Evolutionary conservation across 2,888 invertebrate species (phyloP).

Genomic region (Dorcus parallelipipedus): DNA sequence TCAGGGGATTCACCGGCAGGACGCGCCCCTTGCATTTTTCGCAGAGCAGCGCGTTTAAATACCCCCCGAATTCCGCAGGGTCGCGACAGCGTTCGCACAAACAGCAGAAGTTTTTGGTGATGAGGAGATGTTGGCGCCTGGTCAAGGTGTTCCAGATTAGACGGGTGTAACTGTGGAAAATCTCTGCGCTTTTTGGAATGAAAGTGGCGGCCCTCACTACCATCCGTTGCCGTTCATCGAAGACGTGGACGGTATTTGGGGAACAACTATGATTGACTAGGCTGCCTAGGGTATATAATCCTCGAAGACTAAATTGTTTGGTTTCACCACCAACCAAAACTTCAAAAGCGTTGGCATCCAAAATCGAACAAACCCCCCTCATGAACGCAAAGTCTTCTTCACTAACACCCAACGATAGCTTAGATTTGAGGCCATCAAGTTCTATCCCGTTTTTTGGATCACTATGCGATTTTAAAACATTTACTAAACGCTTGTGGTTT

Average conservation of each 20-base stretch:
- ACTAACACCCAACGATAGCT: conserved; percentile 51
- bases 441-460: conserved; percentile 57
- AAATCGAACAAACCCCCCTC: conserved; percentile 56
- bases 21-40: conserved; percentile 53
- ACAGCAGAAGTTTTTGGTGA: conserved; percentile 69
- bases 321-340: conserved; percentile 48
- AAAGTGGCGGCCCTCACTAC: conserved; percentile 57
- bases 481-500: conserved; percentile 53
- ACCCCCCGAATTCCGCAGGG: conserved; percentile 60
- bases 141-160: conserved; percentile 66
- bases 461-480: conserved; percentile 54
- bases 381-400: conserved; percentile 58
- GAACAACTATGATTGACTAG: conserved; percentile 68
- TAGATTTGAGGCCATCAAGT: conserved; percentile 54
- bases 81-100: conserved; percentile 64
- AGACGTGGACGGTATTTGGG: conserved; percentile 64
- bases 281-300: conserved; percentile 64
- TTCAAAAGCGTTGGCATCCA: conserved; percentile 70
- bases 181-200: conserved; percentile 60
- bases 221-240: conserved; percentile 57
- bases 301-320: conserved; percentile 51
- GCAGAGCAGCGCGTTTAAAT: conserved; percentile 39
- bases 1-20: conserved; percentile 57
- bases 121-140: conserved; percentile 58
- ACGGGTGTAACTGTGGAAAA: conserved; percentile 65